Evolutionary conservation across 2,113 vertebrate species (phyloP), one percentile per base, ranked within the genome.

Genomic region (Chitala chitala): DNA sequence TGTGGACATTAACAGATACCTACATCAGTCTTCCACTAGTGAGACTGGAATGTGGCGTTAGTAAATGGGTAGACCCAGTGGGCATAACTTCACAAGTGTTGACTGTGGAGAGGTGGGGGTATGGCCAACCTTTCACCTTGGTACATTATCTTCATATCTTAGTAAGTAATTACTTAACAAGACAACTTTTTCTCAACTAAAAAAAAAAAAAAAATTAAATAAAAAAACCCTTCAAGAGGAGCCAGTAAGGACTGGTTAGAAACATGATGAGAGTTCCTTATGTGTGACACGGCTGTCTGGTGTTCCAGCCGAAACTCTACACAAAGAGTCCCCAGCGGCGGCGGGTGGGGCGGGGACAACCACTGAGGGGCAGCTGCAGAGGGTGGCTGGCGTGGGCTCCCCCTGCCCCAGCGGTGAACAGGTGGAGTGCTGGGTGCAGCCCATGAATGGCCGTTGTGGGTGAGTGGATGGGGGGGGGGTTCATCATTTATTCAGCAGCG

Each of bases 401-500:
- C 42, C 24, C 40, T 17, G 24, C 12, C 40, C 24, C 84, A 87
- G 84, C 80, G 80, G 85, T 85, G 82, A 88, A 88, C 86, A 86
- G 87, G 87, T 88, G 86, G 84, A 84, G 81, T 80, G 82, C 84
- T 86, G 69, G 56, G 46, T 64, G 29, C 46, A 26, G 36, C 44
- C 36, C 26, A 72, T 80, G 72, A 82, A 79, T 80, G 74, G 81
- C 84, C 69, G 89, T 89, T 90, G 87, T 88, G 86, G 77, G 82
- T 82, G 81, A 89, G 87, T 83, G 82, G 85, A 78, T 79, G 82
- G 59, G 10, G 2, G 33, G n/a, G 82, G 81, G 80, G 75, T 82
- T 77, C 86, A 85, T 89, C 90, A 90, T 92, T 90, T 86, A 91
- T 92, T 91, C 87, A 90, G 84, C 86, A 71, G 77, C 69, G 79